Conservation (phyloP, 2,888 invertebrate genomes). For the Eupithecia subumbrata region DNA sequence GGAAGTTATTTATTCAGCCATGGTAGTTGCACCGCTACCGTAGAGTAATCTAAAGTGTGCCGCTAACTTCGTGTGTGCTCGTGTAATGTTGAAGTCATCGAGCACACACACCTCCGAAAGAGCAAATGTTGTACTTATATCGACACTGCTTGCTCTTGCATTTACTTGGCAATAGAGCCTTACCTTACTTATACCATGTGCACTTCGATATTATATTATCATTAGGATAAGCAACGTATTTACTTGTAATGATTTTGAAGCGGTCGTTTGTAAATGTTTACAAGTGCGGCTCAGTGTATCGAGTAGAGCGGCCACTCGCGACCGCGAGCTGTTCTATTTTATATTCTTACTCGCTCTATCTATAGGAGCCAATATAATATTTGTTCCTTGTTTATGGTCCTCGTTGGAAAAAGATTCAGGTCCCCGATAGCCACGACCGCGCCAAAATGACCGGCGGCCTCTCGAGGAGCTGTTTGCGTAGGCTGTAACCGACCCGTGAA, state of each 20-base stretch:
- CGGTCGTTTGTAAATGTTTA: not conserved
- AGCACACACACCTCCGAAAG: not conserved
- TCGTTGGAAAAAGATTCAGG: not conserved
- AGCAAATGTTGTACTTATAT: not conserved
- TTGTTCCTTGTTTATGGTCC: not conserved
- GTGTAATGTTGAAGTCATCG: not conserved
- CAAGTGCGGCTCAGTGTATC: constrained; percentile 4
- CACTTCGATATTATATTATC: not conserved
- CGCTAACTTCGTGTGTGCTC: not conserved
- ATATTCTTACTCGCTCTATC: not conserved
- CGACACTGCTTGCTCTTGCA: not conserved
- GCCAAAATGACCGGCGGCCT: not conserved
- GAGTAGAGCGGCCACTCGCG: not conserved
- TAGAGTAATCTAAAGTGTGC: not conserved
- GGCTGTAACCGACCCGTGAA: constrained; percentile 29
- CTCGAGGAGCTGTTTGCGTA: not conserved
- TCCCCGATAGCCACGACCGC: not conserved
- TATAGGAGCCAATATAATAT: not conserved
- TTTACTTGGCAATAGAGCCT: not conserved
- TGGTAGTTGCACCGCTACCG: not conserved
- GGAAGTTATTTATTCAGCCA: not conserved
- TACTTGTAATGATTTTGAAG: not conserved
- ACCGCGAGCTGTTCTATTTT: constrained; percentile 2
- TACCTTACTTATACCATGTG: not conserved
- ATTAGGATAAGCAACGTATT: not conserved